A percentile compares a stretch with the other conserved stretches of the same genome.
Evolutionary conservation across 2,797 vertebrate genomes (phyloP).

Genomic region (Lepidocolaptes lacrymiger): DNA sequence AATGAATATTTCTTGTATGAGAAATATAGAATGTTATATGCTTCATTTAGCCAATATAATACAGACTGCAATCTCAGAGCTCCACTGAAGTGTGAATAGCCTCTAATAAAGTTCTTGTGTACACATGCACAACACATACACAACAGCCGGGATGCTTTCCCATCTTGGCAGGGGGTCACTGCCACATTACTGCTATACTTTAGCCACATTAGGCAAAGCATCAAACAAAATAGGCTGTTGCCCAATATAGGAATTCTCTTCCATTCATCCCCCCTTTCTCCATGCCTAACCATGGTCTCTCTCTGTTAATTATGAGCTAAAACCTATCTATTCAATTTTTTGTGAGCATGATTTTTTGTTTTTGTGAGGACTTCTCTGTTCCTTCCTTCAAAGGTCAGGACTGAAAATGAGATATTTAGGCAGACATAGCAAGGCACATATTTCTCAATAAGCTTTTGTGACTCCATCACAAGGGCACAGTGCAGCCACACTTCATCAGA

Average conservation of each 20-base stretch:
- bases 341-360: neutral
- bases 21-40: constrained; percentile 44
- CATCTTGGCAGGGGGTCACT: constrained; percentile 50
- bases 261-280: neutral
- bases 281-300: neutral
- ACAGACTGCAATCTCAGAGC: constrained; percentile 35
- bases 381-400: neutral
- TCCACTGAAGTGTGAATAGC: constrained; percentile 54
- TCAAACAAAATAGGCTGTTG: neutral
- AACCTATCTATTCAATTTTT: neutral
- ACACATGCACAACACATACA: constrained; percentile 60
- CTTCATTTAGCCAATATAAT: constrained; percentile 58
- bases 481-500: neutral
- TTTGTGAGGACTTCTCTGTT: neutral
- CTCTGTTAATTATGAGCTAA: neutral
- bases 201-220: constrained; percentile 38
- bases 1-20: constrained; percentile 28
- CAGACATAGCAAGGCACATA: neutral
- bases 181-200: constrained; percentile 25
- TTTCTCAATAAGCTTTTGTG: neutral
- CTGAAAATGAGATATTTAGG: neutral
- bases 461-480: neutral
- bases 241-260: neutral
- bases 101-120: constrained; percentile 62
- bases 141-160: constrained; percentile 60